These are phyloP conservation scores for Hermetia illucens DNA, from an alignment of 1,140 invertebrate genomes.

Conservation along the genomic window DNA sequence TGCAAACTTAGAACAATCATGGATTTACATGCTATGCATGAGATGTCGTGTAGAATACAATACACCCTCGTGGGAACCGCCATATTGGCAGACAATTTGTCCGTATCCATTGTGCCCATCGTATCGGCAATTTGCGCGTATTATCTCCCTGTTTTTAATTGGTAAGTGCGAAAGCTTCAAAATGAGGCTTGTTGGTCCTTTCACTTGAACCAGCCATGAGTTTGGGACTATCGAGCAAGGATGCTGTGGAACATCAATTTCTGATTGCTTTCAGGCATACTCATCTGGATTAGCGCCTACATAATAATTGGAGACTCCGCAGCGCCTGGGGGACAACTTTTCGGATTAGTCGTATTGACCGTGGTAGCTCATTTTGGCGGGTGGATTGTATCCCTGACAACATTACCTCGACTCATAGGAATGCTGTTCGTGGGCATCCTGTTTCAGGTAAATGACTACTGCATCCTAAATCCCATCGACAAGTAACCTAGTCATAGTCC, in stretches of 20 bases:
- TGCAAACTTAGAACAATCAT: constrained; percentile 25
- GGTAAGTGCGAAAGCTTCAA: constrained; percentile 35
- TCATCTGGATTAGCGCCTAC: constrained; percentile 62
- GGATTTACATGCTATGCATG: constrained; percentile 27
- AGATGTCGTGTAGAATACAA: constrained; percentile 36
- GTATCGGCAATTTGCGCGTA: constrained; percentile 59
- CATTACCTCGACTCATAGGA: constrained; percentile 71
- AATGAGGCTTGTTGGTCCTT: no score
- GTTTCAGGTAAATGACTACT: constrained; percentile 42
- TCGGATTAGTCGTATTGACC: constrained; percentile 55
- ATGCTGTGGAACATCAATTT: no score
- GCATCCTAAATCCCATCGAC: no score
- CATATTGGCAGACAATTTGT: constrained; percentile 56
- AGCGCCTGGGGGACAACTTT: constrained; percentile 63
- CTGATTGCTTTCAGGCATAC: constrained; percentile 33
- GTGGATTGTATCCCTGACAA: constrained; percentile 58
- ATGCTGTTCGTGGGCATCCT: constrained; percentile 72
- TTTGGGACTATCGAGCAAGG: no score
- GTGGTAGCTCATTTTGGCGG: constrained; percentile 70
- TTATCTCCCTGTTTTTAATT: constrained; percentile 49
- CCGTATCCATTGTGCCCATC: constrained; percentile 68
- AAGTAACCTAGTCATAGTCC: no score
- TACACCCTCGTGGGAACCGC: constrained; percentile 59
- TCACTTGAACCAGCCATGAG: no score
- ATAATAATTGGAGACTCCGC: constrained; percentile 56